Evolutionary conservation across 2,113 vertebrate genomes (phyloP).

Genomic region (Catharus minimus): DNA sequence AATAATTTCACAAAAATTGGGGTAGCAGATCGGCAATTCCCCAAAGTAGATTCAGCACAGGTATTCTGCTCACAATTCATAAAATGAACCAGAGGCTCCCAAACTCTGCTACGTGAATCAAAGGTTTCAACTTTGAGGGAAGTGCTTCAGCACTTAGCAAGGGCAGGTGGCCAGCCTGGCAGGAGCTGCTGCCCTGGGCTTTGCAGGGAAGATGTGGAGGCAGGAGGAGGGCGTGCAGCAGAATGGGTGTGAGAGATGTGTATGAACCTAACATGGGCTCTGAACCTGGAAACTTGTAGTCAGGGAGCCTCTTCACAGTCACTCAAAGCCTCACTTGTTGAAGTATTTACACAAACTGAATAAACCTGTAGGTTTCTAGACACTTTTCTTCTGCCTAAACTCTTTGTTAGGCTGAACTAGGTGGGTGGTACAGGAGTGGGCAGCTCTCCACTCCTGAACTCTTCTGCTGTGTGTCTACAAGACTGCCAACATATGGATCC

Average conservation of each 20-base stretch:
- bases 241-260: no score
- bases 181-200: rapidly evolving
- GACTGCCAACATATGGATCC: background rate
- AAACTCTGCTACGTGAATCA: background rate
- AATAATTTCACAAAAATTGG: background rate
- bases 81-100: background rate
- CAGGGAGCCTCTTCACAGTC: background rate
- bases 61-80: background rate
- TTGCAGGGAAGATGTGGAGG: background rate
- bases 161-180: background rate
- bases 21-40: background rate
- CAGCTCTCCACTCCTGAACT: background rate
- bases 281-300: background rate
- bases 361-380: background rate
- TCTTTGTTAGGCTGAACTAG: background rate
- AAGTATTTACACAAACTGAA: background rate
- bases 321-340: background rate
- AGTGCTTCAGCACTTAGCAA: background rate
- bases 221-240: background rate
- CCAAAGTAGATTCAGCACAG: rapidly evolving
- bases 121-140: background rate
- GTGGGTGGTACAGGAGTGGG: background rate
- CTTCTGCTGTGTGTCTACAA: background rate
- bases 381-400: background rate
- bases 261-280: rapidly evolving